Evolutionary conservation across 2,113 vertebrate species (phyloP).

Genomic region (Sorex araneus): DNA sequence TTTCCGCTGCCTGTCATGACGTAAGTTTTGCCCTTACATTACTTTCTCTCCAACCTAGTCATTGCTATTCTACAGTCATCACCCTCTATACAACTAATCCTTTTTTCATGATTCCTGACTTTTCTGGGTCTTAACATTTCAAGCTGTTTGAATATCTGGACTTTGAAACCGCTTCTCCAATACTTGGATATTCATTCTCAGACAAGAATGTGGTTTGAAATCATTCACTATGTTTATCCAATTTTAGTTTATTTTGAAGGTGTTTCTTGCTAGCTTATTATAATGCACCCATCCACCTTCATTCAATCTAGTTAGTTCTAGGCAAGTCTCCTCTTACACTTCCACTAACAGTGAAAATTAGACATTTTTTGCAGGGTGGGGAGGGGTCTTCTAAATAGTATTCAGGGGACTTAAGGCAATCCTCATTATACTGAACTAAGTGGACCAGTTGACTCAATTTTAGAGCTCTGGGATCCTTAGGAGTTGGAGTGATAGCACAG

Average conservation of each 20-base stretch:
- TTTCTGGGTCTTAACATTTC: neutral
- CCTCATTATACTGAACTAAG: too few relatives aligned
- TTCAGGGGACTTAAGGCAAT: too few relatives aligned
- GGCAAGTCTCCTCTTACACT: neutral
- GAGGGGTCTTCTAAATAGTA: too few relatives aligned
- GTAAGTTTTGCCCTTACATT: too few relatives aligned
- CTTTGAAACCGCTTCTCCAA: neutral
- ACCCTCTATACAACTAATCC: accelerated
- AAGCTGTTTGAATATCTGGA: neutral
- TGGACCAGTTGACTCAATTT: too few relatives aligned
- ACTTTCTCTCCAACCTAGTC: neutral
- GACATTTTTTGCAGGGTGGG: too few relatives aligned
- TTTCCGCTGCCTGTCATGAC: too few relatives aligned
- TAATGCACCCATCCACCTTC: neutral
- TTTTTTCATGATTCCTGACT: neutral
- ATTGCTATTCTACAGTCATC: neutral
- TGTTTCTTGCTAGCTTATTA: neutral
- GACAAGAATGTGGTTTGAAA: neutral
- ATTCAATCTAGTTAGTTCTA: neutral
- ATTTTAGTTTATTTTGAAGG: neutral
- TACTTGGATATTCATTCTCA: neutral
- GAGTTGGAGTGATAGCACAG: too few relatives aligned
- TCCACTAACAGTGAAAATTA: neutral
- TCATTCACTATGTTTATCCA: neutral
- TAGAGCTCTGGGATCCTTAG: too few relatives aligned